Percentiles rank a stretch among this genome's conserved stretches.
Conservation (phyloP, 1,140 invertebrate species). For the Palaemon carinicauda region DNA sequence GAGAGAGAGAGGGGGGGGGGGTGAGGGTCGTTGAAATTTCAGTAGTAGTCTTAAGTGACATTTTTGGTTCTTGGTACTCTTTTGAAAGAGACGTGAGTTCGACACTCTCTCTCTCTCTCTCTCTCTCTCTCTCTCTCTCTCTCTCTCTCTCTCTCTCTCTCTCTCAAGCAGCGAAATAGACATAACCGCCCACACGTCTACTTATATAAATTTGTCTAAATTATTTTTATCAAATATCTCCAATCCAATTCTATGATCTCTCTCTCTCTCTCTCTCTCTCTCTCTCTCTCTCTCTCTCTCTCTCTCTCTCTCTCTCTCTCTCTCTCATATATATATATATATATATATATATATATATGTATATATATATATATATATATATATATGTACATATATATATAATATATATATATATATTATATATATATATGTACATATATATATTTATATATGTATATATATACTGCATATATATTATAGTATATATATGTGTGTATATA, state of each 20-base stretch:
- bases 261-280: too few species aligned
- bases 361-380: slow-evolving; percentile 29
- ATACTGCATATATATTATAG: background rate
- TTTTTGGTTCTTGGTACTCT: too few species aligned
- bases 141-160: too few species aligned
- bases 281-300: background rate
- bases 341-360: slow-evolving; percentile 41
- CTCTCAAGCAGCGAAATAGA: background rate
- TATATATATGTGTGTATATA: background rate
- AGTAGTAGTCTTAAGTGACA: too few species aligned
- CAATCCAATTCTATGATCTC: too few species aligned
- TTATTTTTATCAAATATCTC: too few species aligned
- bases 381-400: background rate
- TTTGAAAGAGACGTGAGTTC: too few species aligned
- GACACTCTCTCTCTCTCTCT: background rate
- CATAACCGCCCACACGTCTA: too few species aligned
- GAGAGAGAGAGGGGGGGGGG: too few species aligned
- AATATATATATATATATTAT: background rate
- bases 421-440: background rate
- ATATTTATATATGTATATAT: slow-evolving; percentile 11
- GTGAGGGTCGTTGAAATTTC: too few species aligned
- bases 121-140: background rate
- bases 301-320: background rate
- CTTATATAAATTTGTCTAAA: too few species aligned
- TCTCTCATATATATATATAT: slow-evolving; percentile 24